Evolutionary conservation across 2,888 invertebrate genomes (phyloP).

Genomic region (Bursaphelenchus okinawaensis): DNA sequence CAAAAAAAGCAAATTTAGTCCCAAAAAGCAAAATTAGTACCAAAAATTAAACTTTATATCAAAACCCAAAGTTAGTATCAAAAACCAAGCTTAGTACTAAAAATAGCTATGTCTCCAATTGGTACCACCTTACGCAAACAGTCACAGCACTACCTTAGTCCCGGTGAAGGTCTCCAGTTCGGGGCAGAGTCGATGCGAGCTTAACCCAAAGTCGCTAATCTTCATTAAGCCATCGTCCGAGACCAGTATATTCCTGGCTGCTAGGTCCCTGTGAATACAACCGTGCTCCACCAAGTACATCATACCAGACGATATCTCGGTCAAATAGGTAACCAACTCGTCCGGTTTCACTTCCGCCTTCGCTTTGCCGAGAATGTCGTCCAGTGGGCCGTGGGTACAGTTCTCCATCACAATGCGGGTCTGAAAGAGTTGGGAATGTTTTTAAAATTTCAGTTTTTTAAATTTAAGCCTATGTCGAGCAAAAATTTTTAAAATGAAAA

Average conservation of each 20-base stretch:
- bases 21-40: too few relatives aligned
- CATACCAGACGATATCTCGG: background rate
- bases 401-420: background rate
- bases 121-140: too few relatives aligned
- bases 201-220: conserved; percentile 72
- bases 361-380: background rate
- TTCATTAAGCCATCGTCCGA: conserved; percentile 42
- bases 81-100: too few relatives aligned
- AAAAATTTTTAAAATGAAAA: too few relatives aligned
- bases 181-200: conserved; percentile 67
- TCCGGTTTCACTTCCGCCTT: background rate
- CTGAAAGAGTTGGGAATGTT: background rate
- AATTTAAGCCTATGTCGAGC: too few relatives aligned
- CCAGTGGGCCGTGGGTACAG: background rate
- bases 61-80: too few relatives aligned
- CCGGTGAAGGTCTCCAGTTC: background rate
- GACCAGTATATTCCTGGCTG: conserved; percentile 49
- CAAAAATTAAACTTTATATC: too few relatives aligned
- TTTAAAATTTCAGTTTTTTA: too few relatives aligned
- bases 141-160: background rate
- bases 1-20: too few relatives aligned
- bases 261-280: conserved; percentile 47
- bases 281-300: conserved; percentile 11
- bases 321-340: background rate
- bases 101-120: too few relatives aligned